These are phyloP conservation scores for Wasmannia auropunctata DNA, from an alignment of 1,140 invertebrate genomes.

Conservation along the genomic window DNA sequence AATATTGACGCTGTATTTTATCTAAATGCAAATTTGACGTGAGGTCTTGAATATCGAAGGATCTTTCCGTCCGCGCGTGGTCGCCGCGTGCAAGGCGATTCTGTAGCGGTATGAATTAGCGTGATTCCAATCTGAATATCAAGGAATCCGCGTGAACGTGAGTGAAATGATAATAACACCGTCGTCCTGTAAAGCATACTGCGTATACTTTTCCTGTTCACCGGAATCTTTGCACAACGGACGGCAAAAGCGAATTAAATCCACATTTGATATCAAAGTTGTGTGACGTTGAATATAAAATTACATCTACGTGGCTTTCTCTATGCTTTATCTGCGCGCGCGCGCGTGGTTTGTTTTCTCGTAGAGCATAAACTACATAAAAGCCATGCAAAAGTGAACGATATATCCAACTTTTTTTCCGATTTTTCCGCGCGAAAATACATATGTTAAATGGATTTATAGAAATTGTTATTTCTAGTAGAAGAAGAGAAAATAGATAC, in stretches of 20 bases:
- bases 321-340: neutral
- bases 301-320: conserved; percentile 19
- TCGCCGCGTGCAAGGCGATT: conserved; percentile 40
- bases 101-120: conserved; percentile 52
- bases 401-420: neutral
- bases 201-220: conserved; percentile 28
- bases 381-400: neutral
- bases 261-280: conserved; percentile 34
- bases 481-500: neutral
- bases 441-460: neutral
- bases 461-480: neutral
- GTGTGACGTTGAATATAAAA: conserved; percentile 36
- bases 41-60: conserved; percentile 55
- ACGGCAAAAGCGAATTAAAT: conserved; percentile 27
- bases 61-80: conserved; percentile 47
- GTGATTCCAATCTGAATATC: conserved; percentile 58
- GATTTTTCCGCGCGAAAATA: neutral
- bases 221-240: conserved; percentile 24
- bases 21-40: conserved; percentile 60
- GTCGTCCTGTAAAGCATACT: neutral
- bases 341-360: neutral
- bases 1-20: conserved; percentile 64
- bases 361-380: neutral
- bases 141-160: conserved; percentile 51
- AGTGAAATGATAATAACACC: conserved; percentile 40